Base-by-base conservation (phyloP, 2,797 vertebrate species). In the Sebastes melanostomus region DNA sequence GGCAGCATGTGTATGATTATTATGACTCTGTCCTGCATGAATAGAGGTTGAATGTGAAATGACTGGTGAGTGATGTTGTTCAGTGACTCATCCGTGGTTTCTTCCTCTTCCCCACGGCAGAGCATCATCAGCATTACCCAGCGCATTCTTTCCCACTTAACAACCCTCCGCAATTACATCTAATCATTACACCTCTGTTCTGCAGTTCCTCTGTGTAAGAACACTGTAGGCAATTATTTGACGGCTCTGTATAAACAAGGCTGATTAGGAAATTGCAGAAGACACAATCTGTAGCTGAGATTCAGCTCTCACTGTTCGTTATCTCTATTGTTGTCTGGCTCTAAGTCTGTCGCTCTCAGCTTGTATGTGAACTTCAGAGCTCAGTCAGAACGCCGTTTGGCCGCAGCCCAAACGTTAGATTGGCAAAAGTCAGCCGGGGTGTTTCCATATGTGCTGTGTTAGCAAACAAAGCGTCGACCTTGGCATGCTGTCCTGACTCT, bases 381-480 rank as follows among this genome's bases (percentile, higher is more conserved):
- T 66, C 54, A 20, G 50, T 62, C 84, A 66, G 78, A 67, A 80
- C 29, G 38, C 55, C 36, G 32, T 71, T 77, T 92, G 88, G 89
- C 86, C 13, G 34, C 16, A 8, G 38, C 68, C 86, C 88, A 90
- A 62, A 30, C 54, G 75, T 72, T 60, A 73, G 73, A 85, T 69
- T 72, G 78, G 65, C 32, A 38, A 66, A 86, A 77, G 84, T 84
- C 88, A 42, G 46, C 72, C 11, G 77, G 86, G 88, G 80, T 89
- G 86, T 89, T 86, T 88, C 77, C 86, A 78, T 78, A 86, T 90
- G 86, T 87, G 90, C 91, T 83, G 85, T 71, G 86, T 90, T 84
- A 25, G 86, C 89, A 90, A 91, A 82, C 88, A 86, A 54, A 56
- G 76, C 5, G 3, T 72, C 12, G 75, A 88, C 88, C 88, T 91